These are phyloP conservation scores for Cettia cetti DNA, from an alignment of 2,113 vertebrate species.

Conservation along the genomic window DNA sequence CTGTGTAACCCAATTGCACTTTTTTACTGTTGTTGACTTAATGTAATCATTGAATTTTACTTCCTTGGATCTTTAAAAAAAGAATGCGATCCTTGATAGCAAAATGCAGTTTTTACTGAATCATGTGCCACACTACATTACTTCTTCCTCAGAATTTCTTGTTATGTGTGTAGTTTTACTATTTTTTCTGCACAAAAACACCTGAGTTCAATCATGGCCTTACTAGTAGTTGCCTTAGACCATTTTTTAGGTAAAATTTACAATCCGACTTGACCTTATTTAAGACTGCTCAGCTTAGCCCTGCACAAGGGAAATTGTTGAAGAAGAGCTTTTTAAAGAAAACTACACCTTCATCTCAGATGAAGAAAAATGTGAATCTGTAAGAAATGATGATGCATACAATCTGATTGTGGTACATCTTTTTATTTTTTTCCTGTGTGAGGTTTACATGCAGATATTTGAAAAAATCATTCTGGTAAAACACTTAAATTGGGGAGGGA, in stretches of 20 bases:
- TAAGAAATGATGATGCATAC: neutral
- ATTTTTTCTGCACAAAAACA: neutral
- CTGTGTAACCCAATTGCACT: neutral
- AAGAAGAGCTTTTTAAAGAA: neutral
- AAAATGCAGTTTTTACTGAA: neutral
- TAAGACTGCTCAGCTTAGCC: neutral
- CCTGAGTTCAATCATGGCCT: neutral
- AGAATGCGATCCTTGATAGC: neutral
- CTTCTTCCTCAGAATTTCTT: neutral
- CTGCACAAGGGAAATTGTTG: neutral
- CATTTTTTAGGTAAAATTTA: neutral
- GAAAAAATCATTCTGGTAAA: neutral
- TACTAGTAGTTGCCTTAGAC: neutral
- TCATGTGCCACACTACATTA: accelerated
- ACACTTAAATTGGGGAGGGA: neutral
- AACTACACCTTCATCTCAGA: neutral
- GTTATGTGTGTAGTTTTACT: neutral
- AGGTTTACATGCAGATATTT: neutral
- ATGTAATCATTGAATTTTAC: neutral
- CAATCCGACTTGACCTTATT: neutral
- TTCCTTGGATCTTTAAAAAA: neutral
- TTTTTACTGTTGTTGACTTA: neutral
- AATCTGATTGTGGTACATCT: neutral
- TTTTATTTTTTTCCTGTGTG: neutral
- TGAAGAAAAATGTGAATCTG: neutral